Evolutionary conservation across 2,113 vertebrate species (phyloP), one percentile per base, ranked within the genome.

Genomic region (Cyanistes caeruleus): DNA sequence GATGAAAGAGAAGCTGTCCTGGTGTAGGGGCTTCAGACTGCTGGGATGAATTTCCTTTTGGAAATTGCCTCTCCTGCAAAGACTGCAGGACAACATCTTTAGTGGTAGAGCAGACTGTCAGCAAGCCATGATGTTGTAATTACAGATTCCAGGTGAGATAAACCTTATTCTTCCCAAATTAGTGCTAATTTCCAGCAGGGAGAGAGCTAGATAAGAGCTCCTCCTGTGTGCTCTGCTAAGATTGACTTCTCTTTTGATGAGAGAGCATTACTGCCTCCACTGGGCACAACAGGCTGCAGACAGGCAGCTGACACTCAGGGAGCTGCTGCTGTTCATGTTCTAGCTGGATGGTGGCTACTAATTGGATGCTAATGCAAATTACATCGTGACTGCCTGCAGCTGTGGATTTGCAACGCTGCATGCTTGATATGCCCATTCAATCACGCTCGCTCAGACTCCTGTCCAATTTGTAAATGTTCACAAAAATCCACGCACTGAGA

Each of bases 351-450:
- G 75, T 91, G 91, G 77, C 65, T 94, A 16, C 84, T 93, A 85
- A 95, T 87, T 89, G 94, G 65, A 69, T 93, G 81, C 62, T 70
- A 82, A 84, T 2, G 0, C 84, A 85, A 91, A 91, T 95, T 79
- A 31, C 72, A 73, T 80, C 37, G 58, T 83, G 93, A 43, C 84
- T 91, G 96, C 91, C 91, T 96, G 94, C 95, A 96, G 91, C 93
- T 96, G 91, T 79, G 89, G 70, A 55, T 91, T 83, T 94, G 94
- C 89, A 90, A 33, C 67, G 75, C 91, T 91, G 84, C 67, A 25
- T 48, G 20, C 59, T 87, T 77, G 56, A 76, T 79, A 19, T 59
- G 43, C 87, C 75, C 87, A 65, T 89, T 93, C 93, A 87, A 62
- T 80, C 94, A 83, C 24, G 5, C 63, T 89, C 78, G n/a, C 89